A percentile compares a stretch with the other conserved stretches of the same genome.
Conservation (phyloP, 2,888 invertebrate species). For the Drosophila testacea region DNA sequence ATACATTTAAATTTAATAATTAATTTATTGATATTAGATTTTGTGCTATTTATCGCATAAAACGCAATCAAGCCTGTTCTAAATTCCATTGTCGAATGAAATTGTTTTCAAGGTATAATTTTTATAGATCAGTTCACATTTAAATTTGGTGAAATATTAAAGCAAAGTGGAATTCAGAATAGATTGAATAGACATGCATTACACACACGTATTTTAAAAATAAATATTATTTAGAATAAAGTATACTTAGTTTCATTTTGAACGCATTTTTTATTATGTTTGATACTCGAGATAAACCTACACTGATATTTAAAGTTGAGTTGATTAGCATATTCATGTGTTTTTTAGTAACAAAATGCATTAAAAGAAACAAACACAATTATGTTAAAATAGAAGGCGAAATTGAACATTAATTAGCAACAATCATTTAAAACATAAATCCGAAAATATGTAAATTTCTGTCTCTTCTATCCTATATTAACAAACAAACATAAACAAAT, state of each 20-base stretch:
- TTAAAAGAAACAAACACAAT: conserved; percentile 69
- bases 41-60: conserved; percentile 2
- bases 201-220: conserved; percentile 12
- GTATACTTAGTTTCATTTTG: conserved; percentile 30
- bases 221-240: conserved; percentile 12
- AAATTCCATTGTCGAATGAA: neutral
- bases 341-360: conserved; percentile 36
- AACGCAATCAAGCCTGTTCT: neutral
- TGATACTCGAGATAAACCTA: conserved; percentile 2
- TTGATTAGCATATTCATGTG: conserved; percentile 26
- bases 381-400: conserved; percentile 38
- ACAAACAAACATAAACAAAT: conserved; percentile 15
- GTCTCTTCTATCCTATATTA: conserved; percentile 58
- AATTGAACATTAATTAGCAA: conserved; percentile 31
- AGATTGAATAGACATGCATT: neutral
- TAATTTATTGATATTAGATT: conserved; percentile 9
- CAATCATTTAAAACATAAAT: conserved; percentile 43
- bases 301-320: conserved; percentile 14
- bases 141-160: neutral
- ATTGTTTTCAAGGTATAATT: neutral
- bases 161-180: conserved; percentile 5
- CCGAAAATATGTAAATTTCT: conserved; percentile 58
- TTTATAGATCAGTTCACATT: neutral
- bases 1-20: neutral
- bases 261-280: conserved; percentile 14